Conservation (phyloP, 2,113 vertebrate genomes). For the Galemys pyrenaicus region DNA sequence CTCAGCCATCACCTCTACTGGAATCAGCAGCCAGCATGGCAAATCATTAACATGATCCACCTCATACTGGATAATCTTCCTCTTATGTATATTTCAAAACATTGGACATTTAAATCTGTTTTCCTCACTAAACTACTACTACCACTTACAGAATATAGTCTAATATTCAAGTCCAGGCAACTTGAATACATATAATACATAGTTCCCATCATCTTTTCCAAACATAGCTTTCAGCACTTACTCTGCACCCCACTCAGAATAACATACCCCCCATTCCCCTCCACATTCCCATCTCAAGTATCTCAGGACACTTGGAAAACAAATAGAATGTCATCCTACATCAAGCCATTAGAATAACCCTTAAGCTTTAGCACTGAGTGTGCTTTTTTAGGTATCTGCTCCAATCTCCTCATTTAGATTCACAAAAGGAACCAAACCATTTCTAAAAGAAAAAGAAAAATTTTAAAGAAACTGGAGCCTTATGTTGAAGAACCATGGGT, state of each 20-base stretch:
- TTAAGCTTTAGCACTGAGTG: neutral
- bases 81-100: neutral
- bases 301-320: neutral
- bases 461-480: neutral
- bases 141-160: neutral
- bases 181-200: no score
- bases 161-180: neutral
- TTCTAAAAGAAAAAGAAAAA: neutral
- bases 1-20: neutral
- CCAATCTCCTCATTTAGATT: neutral
- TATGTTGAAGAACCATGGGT: neutral
- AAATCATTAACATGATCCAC: constrained; percentile 1
- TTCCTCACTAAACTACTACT: neutral
- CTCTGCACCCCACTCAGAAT: neutral
- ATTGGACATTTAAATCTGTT: neutral
- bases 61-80: neutral
- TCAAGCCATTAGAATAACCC: neutral
- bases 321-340: neutral
- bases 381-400: neutral
- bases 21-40: neutral
- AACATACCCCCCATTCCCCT: neutral
- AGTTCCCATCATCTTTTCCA: neutral
- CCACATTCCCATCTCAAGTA: neutral
- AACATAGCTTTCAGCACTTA: neutral
- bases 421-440: neutral